These are phyloP conservation scores for Planiliza haematocheilus DNA, from an alignment of 2,113 vertebrate species.

Conservation along the genomic window DNA sequence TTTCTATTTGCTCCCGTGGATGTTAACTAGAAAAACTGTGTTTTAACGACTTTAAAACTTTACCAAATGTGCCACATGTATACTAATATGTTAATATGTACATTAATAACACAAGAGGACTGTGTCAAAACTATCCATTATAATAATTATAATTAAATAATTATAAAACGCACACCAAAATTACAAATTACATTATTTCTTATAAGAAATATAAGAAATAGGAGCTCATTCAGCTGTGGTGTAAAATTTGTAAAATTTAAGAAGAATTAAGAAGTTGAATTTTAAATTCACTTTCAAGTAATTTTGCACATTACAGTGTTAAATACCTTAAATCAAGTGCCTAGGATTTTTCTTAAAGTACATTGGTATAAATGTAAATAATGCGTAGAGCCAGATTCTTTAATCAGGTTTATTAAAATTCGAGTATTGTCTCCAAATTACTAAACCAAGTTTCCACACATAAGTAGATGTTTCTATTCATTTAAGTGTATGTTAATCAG, in stretches of 20 bases:
- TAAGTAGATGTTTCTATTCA: conserved; percentile 13
- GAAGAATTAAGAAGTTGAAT: too few species aligned
- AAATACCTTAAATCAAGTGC: neutral
- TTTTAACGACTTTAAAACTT: too few species aligned
- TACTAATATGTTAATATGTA: neutral
- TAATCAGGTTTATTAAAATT: conserved; percentile 1
- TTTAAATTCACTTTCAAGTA: too few species aligned
- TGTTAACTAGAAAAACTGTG: neutral
- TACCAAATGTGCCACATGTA: too few species aligned
- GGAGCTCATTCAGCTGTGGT: neutral
- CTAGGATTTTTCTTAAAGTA: too few species aligned
- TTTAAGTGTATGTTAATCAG: conserved; percentile 29
- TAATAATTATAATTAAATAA: too few species aligned
- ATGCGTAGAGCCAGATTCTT: neutral
- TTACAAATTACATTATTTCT: neutral
- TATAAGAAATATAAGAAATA: too few species aligned
- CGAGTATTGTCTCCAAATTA: neutral
- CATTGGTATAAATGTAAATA: too few species aligned
- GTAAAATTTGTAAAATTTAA: neutral
- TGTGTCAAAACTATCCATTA: too few species aligned
- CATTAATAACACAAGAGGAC: neutral
- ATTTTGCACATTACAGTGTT: neutral
- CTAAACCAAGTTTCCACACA: conserved; percentile 1
- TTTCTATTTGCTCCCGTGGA: conserved; percentile 2
- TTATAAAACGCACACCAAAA: conserved; percentile 2